phyloP scores from a whole-genome alignment of 2,797 vertebrate species.

The Chelmon rostratus region DNA sequence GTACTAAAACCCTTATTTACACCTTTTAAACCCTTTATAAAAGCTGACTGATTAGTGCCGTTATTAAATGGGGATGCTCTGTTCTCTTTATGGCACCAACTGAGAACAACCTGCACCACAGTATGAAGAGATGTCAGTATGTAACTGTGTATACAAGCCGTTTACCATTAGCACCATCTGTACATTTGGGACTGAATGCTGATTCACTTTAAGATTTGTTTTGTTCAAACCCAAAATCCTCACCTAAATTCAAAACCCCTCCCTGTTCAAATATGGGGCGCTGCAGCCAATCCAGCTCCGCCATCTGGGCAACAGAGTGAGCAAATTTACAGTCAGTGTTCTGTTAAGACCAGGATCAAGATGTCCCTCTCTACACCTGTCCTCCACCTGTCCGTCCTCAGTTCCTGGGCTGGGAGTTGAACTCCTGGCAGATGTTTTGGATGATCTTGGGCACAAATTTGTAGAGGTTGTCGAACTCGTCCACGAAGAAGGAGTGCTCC shows the following conservation, averaged over 20 bases:
- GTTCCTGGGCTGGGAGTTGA: conserved; percentile 97
- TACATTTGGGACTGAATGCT: conserved; percentile 28
- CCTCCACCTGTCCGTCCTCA: conserved; percentile 73
- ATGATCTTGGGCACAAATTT: conserved; percentile 92
- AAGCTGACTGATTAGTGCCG: conserved; percentile 2
- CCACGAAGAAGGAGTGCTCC: conserved; percentile 97
- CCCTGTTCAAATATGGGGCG: conserved; percentile 47
- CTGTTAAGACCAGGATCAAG: conserved; percentile 36
- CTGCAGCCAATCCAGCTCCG: conserved; percentile 62
- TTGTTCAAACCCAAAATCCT: conserved; percentile 29
- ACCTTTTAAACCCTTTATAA: conserved; percentile 16
- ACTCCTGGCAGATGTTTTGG: conserved; percentile 97
- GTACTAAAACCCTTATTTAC: conserved; percentile 6
- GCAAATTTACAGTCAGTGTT: conserved; percentile 61
- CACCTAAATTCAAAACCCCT: conserved; percentile 45
- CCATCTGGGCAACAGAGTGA: conserved; percentile 61
- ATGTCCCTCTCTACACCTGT: not conserved
- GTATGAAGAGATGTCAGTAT: conserved; percentile 8
- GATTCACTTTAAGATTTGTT: conserved; percentile 36
- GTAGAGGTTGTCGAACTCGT: conserved; percentile 97
- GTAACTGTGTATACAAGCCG: conserved; percentile 21
- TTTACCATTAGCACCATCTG: conserved; percentile 25
- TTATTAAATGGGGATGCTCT: conserved; percentile 25
- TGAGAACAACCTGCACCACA: conserved; percentile 20
- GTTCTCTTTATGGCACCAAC: conserved; percentile 37